Evolutionary conservation across 2,113 vertebrate species (phyloP).

Genomic region (Ciconia stormi): DNA sequence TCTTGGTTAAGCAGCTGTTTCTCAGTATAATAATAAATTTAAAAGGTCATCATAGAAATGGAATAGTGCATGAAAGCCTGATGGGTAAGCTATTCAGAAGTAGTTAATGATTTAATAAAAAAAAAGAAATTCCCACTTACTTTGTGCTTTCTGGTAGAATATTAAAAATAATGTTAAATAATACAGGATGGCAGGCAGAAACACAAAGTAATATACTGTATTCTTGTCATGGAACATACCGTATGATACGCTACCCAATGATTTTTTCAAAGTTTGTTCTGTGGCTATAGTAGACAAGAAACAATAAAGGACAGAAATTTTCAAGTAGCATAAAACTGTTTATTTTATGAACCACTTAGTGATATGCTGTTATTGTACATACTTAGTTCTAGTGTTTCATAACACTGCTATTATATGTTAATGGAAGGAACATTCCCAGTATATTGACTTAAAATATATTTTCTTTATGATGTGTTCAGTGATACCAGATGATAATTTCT

Average conservation of each 20-base stretch:
- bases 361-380: too few species aligned
- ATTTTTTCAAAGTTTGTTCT: neutral
- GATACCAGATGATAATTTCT: neutral
- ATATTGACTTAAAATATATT: neutral
- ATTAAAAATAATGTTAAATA: constrained; percentile 27
- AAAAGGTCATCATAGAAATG: neutral
- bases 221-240: neutral
- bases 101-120: neutral
- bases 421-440: neutral
- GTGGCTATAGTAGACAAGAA: neutral
- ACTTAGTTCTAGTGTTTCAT: neutral
- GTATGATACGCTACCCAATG: neutral
- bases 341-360: neutral
- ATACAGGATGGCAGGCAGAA: neutral
- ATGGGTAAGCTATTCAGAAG: neutral
- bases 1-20: neutral
- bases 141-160: neutral
- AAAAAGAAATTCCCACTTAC: neutral
- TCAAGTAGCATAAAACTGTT: neutral
- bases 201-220: neutral
- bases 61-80: neutral
- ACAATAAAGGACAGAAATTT: neutral
- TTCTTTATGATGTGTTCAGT: neutral
- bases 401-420: neutral
- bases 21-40: neutral